Percentiles rank a stretch among this genome's conserved stretches.
phyloP scores from a whole-genome alignment of 1,140 invertebrate genomes.

The Eurosta solidaginis region DNA sequence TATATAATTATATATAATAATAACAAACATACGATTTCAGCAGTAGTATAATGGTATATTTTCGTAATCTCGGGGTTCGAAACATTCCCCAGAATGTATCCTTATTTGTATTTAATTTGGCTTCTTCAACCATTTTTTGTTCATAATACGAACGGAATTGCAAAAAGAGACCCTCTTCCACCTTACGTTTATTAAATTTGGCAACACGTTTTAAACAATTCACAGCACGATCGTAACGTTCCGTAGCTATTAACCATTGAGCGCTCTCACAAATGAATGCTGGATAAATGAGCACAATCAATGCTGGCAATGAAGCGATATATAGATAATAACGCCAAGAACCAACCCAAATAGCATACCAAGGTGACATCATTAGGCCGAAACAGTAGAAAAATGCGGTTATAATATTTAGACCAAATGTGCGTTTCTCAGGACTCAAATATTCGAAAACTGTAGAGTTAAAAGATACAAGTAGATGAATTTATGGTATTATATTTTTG shows the following conservation, averaged over 20 bases:
- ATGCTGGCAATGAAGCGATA: slow-evolving; percentile 61
- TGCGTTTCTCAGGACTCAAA: slow-evolving; percentile 63
- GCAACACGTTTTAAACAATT: slow-evolving; percentile 64
- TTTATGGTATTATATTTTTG: not conserved
- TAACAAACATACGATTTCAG: slow-evolving; percentile 64
- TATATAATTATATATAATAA: not conserved
- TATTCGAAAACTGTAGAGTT: slow-evolving; percentile 66
- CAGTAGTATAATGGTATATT: slow-evolving; percentile 63
- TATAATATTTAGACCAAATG: slow-evolving; percentile 65
- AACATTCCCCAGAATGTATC: slow-evolving; percentile 59
- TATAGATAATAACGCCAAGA: slow-evolving; percentile 64
- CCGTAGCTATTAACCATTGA: slow-evolving; percentile 67
- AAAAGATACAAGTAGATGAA: not conserved
- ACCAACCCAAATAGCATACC: slow-evolving; percentile 63
- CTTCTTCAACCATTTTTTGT: slow-evolving; percentile 40
- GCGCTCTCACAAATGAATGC: slow-evolving; percentile 66
- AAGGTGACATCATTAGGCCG: slow-evolving; percentile 63
- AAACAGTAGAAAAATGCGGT: slow-evolving; percentile 65
- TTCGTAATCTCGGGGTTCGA: slow-evolving; percentile 62
- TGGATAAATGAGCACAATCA: slow-evolving; percentile 61
- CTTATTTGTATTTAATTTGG: slow-evolving; percentile 37
- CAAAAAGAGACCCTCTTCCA: slow-evolving; percentile 59
- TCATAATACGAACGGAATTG: slow-evolving; percentile 56
- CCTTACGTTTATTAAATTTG: slow-evolving; percentile 61
- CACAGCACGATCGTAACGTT: slow-evolving; percentile 62